Conservation (phyloP, 2,797 vertebrate genomes). For the Acropternis orthonyx region DNA sequence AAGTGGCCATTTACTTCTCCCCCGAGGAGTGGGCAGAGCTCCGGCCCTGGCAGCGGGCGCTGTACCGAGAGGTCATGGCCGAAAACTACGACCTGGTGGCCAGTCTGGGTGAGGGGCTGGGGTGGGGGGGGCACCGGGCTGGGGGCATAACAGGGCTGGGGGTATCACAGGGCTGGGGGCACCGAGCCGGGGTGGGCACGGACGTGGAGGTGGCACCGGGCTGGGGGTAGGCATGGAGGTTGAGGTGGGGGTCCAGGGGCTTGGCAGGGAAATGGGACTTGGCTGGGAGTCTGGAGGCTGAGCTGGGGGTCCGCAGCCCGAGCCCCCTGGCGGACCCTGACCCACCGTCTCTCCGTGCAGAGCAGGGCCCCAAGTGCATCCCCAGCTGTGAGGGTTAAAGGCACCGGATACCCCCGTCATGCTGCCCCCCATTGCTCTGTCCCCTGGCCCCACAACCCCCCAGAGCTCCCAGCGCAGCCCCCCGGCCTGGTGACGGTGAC, state of each 20-base stretch:
- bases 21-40: conserved; percentile 55
- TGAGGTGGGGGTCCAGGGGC: too few relatives aligned
- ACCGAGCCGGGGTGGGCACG: too few relatives aligned
- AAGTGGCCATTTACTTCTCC: conserved; percentile 67
- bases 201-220: background rate
- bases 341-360: background rate
- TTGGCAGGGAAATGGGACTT: too few relatives aligned
- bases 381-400: background rate
- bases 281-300: background rate
- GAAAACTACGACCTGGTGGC: conserved; percentile 46
- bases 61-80: conserved; percentile 65
- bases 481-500: background rate
- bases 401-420: background rate
- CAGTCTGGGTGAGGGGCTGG: conserved; percentile 54
- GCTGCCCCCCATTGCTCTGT: background rate
- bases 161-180: too few relatives aligned
- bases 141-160: too few relatives aligned
- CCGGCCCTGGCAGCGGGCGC: background rate
- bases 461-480: background rate
- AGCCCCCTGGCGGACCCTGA: background rate
- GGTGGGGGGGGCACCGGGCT: background rate
- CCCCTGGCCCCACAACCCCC: background rate
- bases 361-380: background rate
- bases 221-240: background rate
- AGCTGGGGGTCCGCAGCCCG: background rate